These are phyloP conservation scores for Conistra vaccinii DNA, from an alignment of 2,888 invertebrate species.

Conservation along the genomic window DNA sequence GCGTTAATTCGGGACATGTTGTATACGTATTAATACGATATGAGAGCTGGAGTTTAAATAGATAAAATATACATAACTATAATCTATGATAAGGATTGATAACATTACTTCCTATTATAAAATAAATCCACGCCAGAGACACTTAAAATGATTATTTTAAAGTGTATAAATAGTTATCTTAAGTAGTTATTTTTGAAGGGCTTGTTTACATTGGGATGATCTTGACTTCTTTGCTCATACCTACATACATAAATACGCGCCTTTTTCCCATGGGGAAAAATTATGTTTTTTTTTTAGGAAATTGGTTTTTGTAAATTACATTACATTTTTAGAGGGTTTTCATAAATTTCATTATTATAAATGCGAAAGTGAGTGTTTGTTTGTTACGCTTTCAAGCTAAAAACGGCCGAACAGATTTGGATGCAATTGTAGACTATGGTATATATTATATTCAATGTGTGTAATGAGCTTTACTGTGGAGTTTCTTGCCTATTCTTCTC, in stretches of 20 bases:
- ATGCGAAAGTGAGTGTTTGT: too few species aligned
- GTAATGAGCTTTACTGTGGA: too few species aligned
- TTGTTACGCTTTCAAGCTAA: too few species aligned
- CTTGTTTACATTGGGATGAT: constrained; percentile 15
- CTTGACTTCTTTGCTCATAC: constrained; percentile 23
- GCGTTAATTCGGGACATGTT: too few species aligned
- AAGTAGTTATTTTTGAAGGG: constrained; percentile 12
- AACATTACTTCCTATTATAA: constrained; percentile 23
- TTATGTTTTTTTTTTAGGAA: background rate
- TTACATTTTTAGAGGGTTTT: too few species aligned
- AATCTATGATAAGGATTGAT: constrained; percentile 30
- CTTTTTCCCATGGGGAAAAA: background rate
- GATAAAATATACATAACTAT: background rate
- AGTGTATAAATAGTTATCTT: constrained; percentile 14
- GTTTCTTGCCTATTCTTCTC: background rate
- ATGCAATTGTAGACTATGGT: too few species aligned
- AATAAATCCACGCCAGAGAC: background rate
- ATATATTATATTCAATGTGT: too few species aligned
- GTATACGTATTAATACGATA: background rate
- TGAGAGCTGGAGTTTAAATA: background rate
- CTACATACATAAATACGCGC: background rate
- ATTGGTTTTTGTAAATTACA: background rate
- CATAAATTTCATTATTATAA: too few species aligned
- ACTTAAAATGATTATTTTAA: constrained; percentile 38
- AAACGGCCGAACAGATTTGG: too few species aligned